phyloP scores from a whole-genome alignment of 2,888 invertebrate species.

The Pachycephus smyrnensis region DNA sequence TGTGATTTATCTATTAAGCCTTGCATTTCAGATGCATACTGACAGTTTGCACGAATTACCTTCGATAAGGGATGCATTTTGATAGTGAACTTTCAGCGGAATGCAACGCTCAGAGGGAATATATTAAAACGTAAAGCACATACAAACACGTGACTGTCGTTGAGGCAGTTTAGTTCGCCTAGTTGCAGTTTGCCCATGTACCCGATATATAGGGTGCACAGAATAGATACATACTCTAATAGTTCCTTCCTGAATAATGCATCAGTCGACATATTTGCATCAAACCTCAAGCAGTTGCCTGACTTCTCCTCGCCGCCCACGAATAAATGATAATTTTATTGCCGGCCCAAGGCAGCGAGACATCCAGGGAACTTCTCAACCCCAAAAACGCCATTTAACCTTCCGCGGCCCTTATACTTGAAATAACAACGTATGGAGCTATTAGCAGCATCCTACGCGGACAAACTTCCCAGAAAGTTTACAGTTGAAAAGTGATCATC shows the following conservation, averaged over 20 bases:
- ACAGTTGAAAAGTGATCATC: not conserved
- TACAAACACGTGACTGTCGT: slow-evolving; percentile 46
- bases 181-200: slow-evolving; percentile 48
- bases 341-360: slow-evolving; percentile 47
- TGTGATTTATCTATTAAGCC: not conserved
- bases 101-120: slow-evolving; percentile 52
- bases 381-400: slow-evolving; percentile 48
- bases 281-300: slow-evolving; percentile 56
- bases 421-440: slow-evolving; percentile 47
- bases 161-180: slow-evolving; percentile 47
- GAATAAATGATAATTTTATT: slow-evolving; percentile 61
- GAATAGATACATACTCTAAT: slow-evolving; percentile 51
- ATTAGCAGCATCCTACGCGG: slow-evolving; percentile 26
- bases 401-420: slow-evolving; percentile 40
- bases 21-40: not conserved
- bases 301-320: slow-evolving; percentile 38
- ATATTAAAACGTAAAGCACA: slow-evolving; percentile 53
- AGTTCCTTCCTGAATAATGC: slow-evolving; percentile 61
- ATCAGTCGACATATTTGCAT: slow-evolving; percentile 59
- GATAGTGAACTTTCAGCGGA: slow-evolving; percentile 11
- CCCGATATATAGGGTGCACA: slow-evolving; percentile 33
- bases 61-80: not conserved
- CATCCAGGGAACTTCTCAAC: slow-evolving; percentile 43
- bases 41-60: not conserved
- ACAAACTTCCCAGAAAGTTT: not conserved